Evolutionary conservation across 2,888 invertebrate genomes (phyloP), one percentile per base, ranked within the genome.

Genomic region (Oxycera nigricornis): DNA sequence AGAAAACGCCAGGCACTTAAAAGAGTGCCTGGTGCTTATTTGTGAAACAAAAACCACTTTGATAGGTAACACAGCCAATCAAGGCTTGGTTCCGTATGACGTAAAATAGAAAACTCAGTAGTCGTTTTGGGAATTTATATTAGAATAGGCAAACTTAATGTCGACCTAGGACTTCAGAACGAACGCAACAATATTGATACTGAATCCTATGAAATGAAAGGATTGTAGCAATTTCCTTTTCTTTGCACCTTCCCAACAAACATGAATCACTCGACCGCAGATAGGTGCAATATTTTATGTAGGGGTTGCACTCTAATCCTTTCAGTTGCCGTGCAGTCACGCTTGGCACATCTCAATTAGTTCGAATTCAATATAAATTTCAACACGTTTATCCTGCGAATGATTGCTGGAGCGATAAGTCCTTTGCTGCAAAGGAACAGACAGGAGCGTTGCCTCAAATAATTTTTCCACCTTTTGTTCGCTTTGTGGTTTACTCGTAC

Each of bases 401-500:
- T 24, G 24, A 55, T 55, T 20, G 55, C 24, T 17, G 55, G 17
- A 2, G 55, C 55, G 55, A 55, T 55, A 55, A 17, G 22, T n/a
- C 4, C 17, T 24, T 55, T 24, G 14, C 9, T 55, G 55, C 4
- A 24, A 3, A 28, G n/a, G 9, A 39, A 41, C 24, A 30, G 65
- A 65, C 35, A 62, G 7, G 2, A 14, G 20, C 35, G 41, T 22
- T 41, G 24, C 65, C 52, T 55, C 30, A 41, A 59, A 4, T 24
- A 20, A 41, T 2, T 41, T 55, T 39, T 24, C 20, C 41, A 65
- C 65, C 52, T 70, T 70, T 31, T 52, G 55, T 70, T 9, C 70
- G 31, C 26, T 41, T 55, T 70, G 70, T 26, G 70, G 70, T 70
- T 70, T 55, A 52, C 30, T 31, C 70, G 52, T 52, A 52, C 52